phyloP scores from a whole-genome alignment of 2,888 invertebrate species.

The Physocephala rufipes region DNA sequence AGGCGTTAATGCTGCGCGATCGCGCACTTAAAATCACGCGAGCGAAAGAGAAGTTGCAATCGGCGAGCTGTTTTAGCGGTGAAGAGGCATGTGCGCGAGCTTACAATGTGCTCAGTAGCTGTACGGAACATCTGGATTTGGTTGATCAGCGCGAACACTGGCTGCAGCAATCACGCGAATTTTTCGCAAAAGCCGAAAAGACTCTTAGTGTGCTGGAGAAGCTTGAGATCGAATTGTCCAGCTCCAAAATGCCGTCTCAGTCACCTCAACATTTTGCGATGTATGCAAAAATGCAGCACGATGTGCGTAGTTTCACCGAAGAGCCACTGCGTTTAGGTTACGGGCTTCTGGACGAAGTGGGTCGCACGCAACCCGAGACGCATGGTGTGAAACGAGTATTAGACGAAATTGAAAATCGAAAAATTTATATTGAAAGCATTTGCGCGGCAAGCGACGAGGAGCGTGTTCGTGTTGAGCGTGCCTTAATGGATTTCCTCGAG shows the following conservation, averaged over 20 bases:
- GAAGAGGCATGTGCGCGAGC: conserved; percentile 75
- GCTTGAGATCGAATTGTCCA: conserved; percentile 77
- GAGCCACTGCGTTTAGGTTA: conserved; percentile 78
- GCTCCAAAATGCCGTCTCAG: conserved; percentile 72
- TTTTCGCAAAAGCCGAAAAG: conserved; percentile 78
- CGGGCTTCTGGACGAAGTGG: conserved; percentile 75
- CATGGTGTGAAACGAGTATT: conserved; percentile 74
- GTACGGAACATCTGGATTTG: conserved; percentile 76
- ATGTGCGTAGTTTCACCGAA: conserved; percentile 74
- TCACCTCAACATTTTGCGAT: conserved; percentile 73
- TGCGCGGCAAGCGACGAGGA: conserved; percentile 76
- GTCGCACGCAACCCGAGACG: conserved; percentile 72
- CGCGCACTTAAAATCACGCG: conserved; percentile 79
- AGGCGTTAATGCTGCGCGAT: conserved; percentile 79
- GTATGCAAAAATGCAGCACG: conserved; percentile 73
- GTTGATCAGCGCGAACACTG: conserved; percentile 76
- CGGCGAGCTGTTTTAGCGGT: conserved; percentile 73
- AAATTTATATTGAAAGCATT: conserved; percentile 71
- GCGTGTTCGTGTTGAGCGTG: conserved; percentile 74
- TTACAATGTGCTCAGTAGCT: conserved; percentile 73
- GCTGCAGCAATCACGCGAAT: conserved; percentile 74
- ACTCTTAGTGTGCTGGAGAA: conserved; percentile 78
- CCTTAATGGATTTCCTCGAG: conserved; percentile 74
- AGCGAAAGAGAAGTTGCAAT: conserved; percentile 79
- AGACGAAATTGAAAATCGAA: conserved; percentile 79